Percentiles rank a stretch among this genome's conserved stretches.
Evolutionary conservation across 1,140 invertebrate genomes (phyloP).

Genomic region (Orius insidiosus): DNA sequence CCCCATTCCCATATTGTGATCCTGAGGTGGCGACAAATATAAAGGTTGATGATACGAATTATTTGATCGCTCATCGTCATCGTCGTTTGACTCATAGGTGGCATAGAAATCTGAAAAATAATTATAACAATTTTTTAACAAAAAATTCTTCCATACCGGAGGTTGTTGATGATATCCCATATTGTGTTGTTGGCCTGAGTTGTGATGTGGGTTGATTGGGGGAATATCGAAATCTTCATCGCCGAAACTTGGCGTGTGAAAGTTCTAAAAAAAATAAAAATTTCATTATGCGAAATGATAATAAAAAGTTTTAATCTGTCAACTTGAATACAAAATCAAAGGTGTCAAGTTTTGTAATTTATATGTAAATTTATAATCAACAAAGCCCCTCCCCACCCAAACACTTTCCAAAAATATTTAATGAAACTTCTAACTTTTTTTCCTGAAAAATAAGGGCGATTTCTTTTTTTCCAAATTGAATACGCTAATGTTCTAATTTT

Average conservation of each 20-base stretch:
- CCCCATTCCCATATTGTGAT: constrained; percentile 21
- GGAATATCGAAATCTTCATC: constrained; percentile 82
- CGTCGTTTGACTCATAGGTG: constrained; percentile 16
- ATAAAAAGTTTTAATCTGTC: constrained; percentile 1
- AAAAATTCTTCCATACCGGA: constrained; percentile 12
- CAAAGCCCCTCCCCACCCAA: not conserved
- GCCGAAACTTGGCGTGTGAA: constrained; percentile 80
- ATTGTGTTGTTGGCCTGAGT: constrained; percentile 10
- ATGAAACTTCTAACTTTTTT: too few relatives aligned
- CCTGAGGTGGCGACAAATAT: constrained; percentile 20
- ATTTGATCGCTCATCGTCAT: constrained; percentile 20
- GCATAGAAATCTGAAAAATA: constrained; percentile 18
- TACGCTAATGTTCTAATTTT: too few relatives aligned
- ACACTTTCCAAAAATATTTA: too few relatives aligned
- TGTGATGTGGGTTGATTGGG: constrained; percentile 45
- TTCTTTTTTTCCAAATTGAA: too few relatives aligned
- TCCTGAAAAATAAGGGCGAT: too few relatives aligned
- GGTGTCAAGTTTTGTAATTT: not conserved
- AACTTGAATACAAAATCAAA: constrained; percentile 4
- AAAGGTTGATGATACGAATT: constrained; percentile 21
- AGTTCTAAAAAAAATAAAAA: constrained; percentile 14
- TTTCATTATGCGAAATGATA: not conserved
- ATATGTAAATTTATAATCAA: constrained; percentile 1
- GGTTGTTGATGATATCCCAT: constrained; percentile 7
- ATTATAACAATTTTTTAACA: not conserved